These are phyloP conservation scores for Triplophysa rosa DNA, from an alignment of 2,113 vertebrate genomes.

Conservation along the genomic window DNA sequence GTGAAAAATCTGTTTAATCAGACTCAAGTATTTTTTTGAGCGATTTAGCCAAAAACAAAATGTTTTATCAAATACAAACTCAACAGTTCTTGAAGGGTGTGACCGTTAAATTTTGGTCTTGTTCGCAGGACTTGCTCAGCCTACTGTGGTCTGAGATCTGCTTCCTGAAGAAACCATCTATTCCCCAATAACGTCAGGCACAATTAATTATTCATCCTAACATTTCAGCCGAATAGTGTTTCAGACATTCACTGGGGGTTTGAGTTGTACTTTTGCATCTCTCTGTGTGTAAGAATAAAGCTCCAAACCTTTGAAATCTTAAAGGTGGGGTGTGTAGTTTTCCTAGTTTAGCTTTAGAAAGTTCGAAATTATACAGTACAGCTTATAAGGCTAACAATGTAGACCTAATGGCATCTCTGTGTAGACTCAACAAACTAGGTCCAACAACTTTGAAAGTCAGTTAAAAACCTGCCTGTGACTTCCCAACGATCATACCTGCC, in stretches of 20 bases:
- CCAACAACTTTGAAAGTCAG: no score
- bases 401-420: no score
- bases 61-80: no score
- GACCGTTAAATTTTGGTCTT: background rate
- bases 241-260: background rate
- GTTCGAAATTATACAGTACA: no score
- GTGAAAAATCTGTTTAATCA: no score
- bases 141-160: background rate
- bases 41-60: no score
- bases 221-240: constrained; percentile 9
- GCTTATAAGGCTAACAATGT: background rate
- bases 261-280: background rate
- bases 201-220: constrained; percentile 31
- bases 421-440: no score
- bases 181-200: constrained; percentile 20
- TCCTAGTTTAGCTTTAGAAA: background rate
- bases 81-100: background rate
- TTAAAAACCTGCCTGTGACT: no score
- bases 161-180: background rate
- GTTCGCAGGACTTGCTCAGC: background rate
- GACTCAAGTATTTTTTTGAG: no score
- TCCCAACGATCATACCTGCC: no score
- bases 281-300: background rate
- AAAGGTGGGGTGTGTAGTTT: background rate
- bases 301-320: background rate